Evolutionary conservation across 2,888 invertebrate species (phyloP), one percentile per base, ranked within the genome.

Genomic region (Stenolophus ochropezus): DNA sequence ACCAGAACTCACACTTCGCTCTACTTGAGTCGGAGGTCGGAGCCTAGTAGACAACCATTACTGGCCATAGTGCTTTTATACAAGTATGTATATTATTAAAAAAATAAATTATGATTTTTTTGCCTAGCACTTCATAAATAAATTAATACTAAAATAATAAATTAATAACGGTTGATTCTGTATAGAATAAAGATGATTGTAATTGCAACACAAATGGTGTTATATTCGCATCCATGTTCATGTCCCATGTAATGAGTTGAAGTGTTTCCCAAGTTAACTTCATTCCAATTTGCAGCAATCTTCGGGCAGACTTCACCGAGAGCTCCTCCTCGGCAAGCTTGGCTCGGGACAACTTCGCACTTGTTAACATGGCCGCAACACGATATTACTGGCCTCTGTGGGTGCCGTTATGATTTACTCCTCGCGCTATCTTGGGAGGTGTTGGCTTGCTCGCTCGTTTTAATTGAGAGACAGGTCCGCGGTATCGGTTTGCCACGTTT

Each of bases 301-400:
- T 42, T 42, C 33, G 1, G 8, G 33, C 33, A 42, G 33, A 42
- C 33, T 42, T 42, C 4, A 8, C 33, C 33, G 11, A 42, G 33
- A 3, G 6, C 11, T 42, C 33, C 11, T 11, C 18, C 16, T 3
- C 27, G 18, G 33, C 69, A 61, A n/a, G 61, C 77, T 65, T 65
- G 69, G 69, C 79, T 53, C 69, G 69, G 79, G 69, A 69, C 79
- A 71, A 23, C 49, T 79, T 79, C 42, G 18, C 71, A 33, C 16
- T 65, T 85, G 84, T 85, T 83, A 85, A 84, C 84, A 84, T 82
- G 82, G 83, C 83, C 84, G 84, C 83, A 85, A 84, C 84, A 84
- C 80, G 83, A 84, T 84, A 83, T 82, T 79, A 82, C 76, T 84
- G 84, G 83, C 83, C 84, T 84, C 83, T 84, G 80, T 83, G 81